These are phyloP conservation scores for Nebria salina DNA, from an alignment of 2,888 invertebrate species.

Conservation along the genomic window DNA sequence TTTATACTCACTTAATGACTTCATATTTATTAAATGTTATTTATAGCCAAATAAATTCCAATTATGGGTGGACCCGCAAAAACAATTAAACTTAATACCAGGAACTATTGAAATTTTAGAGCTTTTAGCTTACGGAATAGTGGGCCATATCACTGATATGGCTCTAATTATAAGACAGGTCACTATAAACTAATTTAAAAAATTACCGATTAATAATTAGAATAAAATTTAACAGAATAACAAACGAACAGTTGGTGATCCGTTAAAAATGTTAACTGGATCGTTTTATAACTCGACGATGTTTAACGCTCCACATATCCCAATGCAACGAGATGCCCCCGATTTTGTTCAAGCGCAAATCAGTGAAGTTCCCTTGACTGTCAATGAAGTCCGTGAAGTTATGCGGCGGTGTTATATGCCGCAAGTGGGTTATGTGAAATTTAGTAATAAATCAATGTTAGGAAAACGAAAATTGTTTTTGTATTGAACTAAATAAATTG, in stretches of 20 bases:
- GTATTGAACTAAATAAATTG: slow-evolving; percentile 39
- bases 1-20: not conserved
- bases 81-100: slow-evolving; percentile 70
- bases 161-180: slow-evolving; percentile 82
- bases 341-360: slow-evolving; percentile 58
- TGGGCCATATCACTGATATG: slow-evolving; percentile 88
- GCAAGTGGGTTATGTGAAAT: slow-evolving; percentile 64
- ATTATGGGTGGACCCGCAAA: slow-evolving; percentile 71
- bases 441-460: slow-evolving; percentile 65
- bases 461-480: slow-evolving; percentile 61
- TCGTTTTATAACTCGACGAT: slow-evolving; percentile 72
- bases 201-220: not conserved
- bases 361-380: slow-evolving; percentile 77
- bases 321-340: not conserved
- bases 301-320: slow-evolving; percentile 66
- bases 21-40: not conserved
- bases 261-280: slow-evolving; percentile 74
- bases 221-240: slow-evolving; percentile 60
- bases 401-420: slow-evolving; percentile 77
- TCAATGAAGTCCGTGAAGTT: slow-evolving; percentile 85
- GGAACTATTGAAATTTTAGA: slow-evolving; percentile 80
- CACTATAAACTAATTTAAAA: not conserved
- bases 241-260: slow-evolving; percentile 73
- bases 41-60: slow-evolving; percentile 64
- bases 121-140: slow-evolving; percentile 89